These are phyloP conservation scores for Myiothlypis chrysogaster DNA, from an alignment of 2,797 vertebrate genomes.

Conservation along the genomic window DNA sequence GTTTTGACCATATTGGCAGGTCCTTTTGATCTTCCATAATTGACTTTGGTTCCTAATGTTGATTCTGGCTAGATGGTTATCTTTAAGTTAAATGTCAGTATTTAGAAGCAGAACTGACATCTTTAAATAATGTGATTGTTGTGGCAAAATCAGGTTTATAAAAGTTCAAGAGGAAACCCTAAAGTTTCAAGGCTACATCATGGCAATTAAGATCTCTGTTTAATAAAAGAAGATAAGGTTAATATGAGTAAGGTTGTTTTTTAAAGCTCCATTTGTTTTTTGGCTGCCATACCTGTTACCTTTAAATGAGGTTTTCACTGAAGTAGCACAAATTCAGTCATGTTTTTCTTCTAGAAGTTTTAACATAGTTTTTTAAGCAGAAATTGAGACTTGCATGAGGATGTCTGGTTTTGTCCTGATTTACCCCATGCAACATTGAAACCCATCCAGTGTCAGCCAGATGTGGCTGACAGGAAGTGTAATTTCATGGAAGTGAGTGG, in stretches of 20 bases:
- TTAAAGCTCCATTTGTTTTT: not conserved
- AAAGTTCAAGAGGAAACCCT: not conserved
- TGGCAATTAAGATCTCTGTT: not conserved
- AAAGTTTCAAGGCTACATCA: not conserved
- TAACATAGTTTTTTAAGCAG: not conserved
- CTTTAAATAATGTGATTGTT: not conserved
- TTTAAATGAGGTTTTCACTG: not conserved
- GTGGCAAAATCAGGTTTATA: not conserved
- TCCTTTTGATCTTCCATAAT: not conserved
- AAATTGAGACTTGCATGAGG: not conserved
- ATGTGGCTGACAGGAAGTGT: not conserved
- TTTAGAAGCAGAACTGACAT: not conserved
- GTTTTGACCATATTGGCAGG: not conserved
- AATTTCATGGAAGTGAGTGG: not conserved
- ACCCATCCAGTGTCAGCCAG: not conserved
- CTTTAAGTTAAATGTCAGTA: not conserved
- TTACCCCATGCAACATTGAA: not conserved
- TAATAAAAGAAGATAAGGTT: not conserved
- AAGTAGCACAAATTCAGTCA: not conserved
- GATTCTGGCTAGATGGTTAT: not conserved
- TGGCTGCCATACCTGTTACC: not conserved
- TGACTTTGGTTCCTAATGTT: not conserved
- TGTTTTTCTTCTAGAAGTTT: not conserved
- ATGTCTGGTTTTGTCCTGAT: not conserved
- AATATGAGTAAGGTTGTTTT: not conserved